A percentile compares a stretch with the other conserved stretches of the same genome.
Evolutionary conservation across 2,797 vertebrate genomes (phyloP).

Genomic region (Pristis pectinata): DNA sequence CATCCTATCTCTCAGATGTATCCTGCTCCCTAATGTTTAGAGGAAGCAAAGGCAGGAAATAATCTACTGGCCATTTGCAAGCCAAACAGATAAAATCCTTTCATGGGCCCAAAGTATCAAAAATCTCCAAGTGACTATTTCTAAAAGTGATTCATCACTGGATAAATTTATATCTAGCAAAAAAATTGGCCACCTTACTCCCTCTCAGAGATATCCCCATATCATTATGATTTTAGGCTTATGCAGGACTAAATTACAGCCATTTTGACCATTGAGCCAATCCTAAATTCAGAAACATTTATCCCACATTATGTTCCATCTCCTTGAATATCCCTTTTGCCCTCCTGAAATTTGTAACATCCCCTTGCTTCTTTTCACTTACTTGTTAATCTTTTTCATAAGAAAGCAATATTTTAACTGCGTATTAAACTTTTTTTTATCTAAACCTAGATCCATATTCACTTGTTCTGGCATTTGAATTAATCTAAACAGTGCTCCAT

Average conservation of each 20-base stretch:
- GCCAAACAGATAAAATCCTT: not conserved
- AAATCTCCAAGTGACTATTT: not conserved
- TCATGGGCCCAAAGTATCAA: not conserved
- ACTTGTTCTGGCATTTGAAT: not conserved
- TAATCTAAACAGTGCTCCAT: not conserved
- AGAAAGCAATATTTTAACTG: too few species aligned
- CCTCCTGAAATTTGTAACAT: not conserved
- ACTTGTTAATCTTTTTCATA: not conserved
- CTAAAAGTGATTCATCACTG: not conserved
- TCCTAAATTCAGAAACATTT: not conserved
- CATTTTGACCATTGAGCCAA: not conserved
- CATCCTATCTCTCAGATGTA: not conserved
- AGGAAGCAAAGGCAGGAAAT: not conserved
- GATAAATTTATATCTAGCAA: too few species aligned
- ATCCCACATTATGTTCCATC: not conserved
- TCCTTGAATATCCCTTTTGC: not conserved
- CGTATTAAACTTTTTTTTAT: not conserved
- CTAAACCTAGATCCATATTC: not conserved
- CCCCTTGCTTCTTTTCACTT: not conserved
- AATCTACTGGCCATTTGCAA: not conserved
- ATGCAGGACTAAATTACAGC: not conserved
- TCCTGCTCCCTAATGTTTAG: not conserved
- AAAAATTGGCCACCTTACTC: not conserved
- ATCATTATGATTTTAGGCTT: not conserved
- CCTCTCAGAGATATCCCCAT: not conserved